A percentile compares a stretch with the other conserved stretches of the same genome.
Conservation (phyloP, 2,113 vertebrate genomes). For the Hippotragus niger region DNA sequence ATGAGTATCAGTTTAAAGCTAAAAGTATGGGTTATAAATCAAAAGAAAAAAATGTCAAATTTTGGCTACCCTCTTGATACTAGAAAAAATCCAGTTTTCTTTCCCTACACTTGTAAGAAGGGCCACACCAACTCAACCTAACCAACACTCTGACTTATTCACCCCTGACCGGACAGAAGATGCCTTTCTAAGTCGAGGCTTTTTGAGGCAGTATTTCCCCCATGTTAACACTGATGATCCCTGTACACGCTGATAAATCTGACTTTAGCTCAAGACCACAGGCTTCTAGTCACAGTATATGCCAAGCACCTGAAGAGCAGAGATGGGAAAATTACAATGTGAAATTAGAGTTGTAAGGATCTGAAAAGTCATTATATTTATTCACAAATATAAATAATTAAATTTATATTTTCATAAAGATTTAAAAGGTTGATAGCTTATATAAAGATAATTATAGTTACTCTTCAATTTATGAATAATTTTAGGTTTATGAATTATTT, state of each 20-base stretch:
- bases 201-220: background rate
- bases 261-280: background rate
- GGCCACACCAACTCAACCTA: background rate
- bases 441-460: background rate
- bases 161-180: background rate
- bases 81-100: background rate
- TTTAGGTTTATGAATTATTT: background rate
- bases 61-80: background rate
- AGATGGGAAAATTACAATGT: background rate
- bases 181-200: fast-evolving
- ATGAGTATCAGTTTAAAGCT: background rate
- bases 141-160: background rate
- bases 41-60: background rate
- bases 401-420: background rate
- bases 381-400: background rate
- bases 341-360: background rate
- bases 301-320: background rate
- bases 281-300: background rate
- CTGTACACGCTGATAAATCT: background rate
- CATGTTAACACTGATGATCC: background rate
- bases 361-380: background rate
- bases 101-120: background rate
- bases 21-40: background rate
- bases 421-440: background rate
- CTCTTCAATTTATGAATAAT: background rate